Base-by-base conservation (phyloP, 1,140 invertebrate genomes). In the Drosophila mayri region DNA sequence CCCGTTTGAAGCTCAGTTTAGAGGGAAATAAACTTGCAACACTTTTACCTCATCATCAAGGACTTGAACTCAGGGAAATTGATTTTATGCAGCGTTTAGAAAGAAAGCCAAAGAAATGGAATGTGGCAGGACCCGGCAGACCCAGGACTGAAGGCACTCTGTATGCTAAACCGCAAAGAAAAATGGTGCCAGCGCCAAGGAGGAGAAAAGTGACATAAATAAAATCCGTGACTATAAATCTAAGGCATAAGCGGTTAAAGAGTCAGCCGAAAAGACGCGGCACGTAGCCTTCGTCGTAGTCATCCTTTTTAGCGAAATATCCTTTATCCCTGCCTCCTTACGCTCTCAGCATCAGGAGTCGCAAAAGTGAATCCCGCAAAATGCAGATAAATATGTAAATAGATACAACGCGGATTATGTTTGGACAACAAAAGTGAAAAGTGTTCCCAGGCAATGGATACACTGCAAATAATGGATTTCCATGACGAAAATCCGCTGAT, bases 201-300 rank as follows among this genome's bases (percentile, higher is more conserved):
- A 79, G 60, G 64, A 47, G 76, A 40, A 65, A 79, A 86, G 85
- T 84, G 84, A 88, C 85, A 88, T 88, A 88, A 88, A 88, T 88
- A 88, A 88, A 88, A 84, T 79, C 85, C 85, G 80, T 83, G 85
- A 88, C 84, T 77, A 88, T 88, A 88, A 88, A 88, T 88, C 84
- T 90, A 84, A 80, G 77, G 72, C 84, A 87, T 76, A 87, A 84
- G 68, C 84, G 74, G 59, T 85, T 85, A 86, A 85, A 86, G 83
- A 81, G 82, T 81, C 82, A 81, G 78, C 68, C 52, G 11, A 54
- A 41, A 60, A 72, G 70, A 73, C 44, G 70, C 70, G 67, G 67
- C 70, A 73, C 70, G 70, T 73, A 73, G 70, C 40, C 28, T 32
- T 32, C 60, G 47, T 38, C 66, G 68, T 72, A 72, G 68, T 44